Percentiles rank a stretch among this genome's conserved stretches.
phyloP scores from a whole-genome alignment of 2,888 invertebrate genomes.

The Thumatha senex region DNA sequence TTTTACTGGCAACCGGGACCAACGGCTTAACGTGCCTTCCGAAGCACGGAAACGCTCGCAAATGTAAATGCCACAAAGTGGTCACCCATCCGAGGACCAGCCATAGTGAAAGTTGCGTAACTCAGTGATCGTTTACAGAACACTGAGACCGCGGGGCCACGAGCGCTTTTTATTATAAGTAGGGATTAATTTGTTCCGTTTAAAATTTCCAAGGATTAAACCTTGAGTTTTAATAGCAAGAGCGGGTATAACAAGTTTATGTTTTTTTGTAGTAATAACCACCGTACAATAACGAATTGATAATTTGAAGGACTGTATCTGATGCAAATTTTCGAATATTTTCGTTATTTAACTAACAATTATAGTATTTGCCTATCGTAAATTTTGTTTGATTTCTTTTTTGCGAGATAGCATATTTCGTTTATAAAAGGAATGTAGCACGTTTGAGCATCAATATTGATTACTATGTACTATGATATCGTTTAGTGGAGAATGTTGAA shows the following conservation, averaged over 20 bases:
- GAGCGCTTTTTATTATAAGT: not conserved
- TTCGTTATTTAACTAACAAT: slow-evolving; percentile 19
- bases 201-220: slow-evolving; percentile 19
- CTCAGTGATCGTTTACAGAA: too few relatives aligned
- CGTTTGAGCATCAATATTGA: not conserved
- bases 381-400: slow-evolving; percentile 10
- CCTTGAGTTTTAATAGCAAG: slow-evolving; percentile 28
- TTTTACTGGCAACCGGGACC: too few relatives aligned
- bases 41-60: too few relatives aligned
- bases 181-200: slow-evolving; percentile 22
- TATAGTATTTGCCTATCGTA: slow-evolving; percentile 11
- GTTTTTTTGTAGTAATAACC: slow-evolving; percentile 25
- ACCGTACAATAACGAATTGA: slow-evolving; percentile 35
- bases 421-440: slow-evolving; percentile 1
- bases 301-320: slow-evolving; percentile 35
- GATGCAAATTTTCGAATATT: slow-evolving; percentile 26
- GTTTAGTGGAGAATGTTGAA: slow-evolving; percentile 15
- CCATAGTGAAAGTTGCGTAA: too few relatives aligned
- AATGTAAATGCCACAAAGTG: too few relatives aligned
- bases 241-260: slow-evolving; percentile 27
- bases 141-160: too few relatives aligned
- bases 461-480: slow-evolving; percentile 14
- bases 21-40: too few relatives aligned
- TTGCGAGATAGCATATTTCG: not conserved
- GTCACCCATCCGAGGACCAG: too few relatives aligned